phyloP scores from a whole-genome alignment of 2,113 vertebrate species.

The Anoplopoma fimbria region DNA sequence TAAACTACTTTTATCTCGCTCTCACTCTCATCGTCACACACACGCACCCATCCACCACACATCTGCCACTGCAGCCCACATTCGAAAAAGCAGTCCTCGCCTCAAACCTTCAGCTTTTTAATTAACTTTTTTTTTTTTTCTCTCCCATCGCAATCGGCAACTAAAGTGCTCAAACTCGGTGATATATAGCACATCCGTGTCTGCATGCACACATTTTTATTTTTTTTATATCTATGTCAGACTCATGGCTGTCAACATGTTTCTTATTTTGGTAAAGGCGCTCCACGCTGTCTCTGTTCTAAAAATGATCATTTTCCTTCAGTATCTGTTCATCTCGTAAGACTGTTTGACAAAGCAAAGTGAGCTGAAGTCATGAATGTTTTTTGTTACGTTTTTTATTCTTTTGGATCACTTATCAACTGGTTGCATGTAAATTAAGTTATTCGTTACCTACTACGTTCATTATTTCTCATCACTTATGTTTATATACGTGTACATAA shows the following conservation, averaged over 20 bases:
- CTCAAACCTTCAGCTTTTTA: constrained; percentile 76
- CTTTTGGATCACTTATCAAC: constrained; percentile 16
- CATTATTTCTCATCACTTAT: constrained; percentile 53
- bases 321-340: constrained; percentile 12
- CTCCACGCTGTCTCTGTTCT: constrained; percentile 21
- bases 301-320: constrained; percentile 4
- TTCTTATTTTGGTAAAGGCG: constrained; percentile 33
- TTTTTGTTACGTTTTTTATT: constrained; percentile 8
- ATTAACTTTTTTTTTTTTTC: constrained; percentile 59
- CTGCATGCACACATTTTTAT: constrained; percentile 36
- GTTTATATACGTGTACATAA: constrained; percentile 71
- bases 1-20: constrained; percentile 75
- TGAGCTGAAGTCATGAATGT: constrained; percentile 50
- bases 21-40: constrained; percentile 46
- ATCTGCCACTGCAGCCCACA: constrained; percentile 71
- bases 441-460: constrained; percentile 41
- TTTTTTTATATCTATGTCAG: not conserved
- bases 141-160: constrained; percentile 36
- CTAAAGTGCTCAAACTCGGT: constrained; percentile 33
- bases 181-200: constrained; percentile 57
- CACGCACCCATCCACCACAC: constrained; percentile 36
- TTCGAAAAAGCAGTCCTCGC: constrained; percentile 62
- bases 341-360: constrained; percentile 17
- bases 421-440: constrained; percentile 63
- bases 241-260: constrained; percentile 49